phyloP scores from a whole-genome alignment of 2,888 invertebrate species.

The Busseola fusca region DNA sequence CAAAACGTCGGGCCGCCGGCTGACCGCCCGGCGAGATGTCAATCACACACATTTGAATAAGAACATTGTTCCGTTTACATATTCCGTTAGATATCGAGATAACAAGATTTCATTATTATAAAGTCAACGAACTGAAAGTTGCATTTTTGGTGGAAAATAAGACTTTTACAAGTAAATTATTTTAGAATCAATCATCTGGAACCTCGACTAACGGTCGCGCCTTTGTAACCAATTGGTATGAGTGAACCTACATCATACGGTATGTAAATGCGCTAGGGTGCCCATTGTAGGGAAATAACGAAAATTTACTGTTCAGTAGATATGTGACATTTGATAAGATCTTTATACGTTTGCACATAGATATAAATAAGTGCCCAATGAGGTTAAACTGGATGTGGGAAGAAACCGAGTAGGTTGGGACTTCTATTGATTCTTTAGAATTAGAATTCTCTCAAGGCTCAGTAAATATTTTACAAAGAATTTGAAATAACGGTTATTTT shows the following conservation, averaged over 20 bases:
- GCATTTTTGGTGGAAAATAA: constrained; percentile 76
- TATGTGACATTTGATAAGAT: constrained; percentile 62
- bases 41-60: constrained; percentile 87
- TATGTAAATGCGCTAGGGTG: constrained; percentile 60
- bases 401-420: constrained; percentile 35
- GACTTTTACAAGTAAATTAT: constrained; percentile 69
- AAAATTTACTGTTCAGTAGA: constrained; percentile 58
- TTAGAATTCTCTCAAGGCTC: constrained; percentile 40
- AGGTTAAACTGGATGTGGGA: constrained; percentile 46
- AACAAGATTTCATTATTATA: constrained; percentile 80
- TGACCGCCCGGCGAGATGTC: constrained; percentile 88
- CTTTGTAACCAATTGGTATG: constrained; percentile 67
- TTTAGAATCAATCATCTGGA: constrained; percentile 78
- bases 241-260: constrained; percentile 47
- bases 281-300: constrained; percentile 48
- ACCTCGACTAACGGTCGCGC: constrained; percentile 80
- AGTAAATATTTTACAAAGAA: constrained; percentile 29
- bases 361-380: constrained; percentile 39
- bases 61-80: constrained; percentile 81
- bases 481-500: constrained; percentile 34
- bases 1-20: constrained; percentile 64
- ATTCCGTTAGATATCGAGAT: constrained; percentile 85
- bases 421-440: constrained; percentile 38
- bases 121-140: constrained; percentile 82
- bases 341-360: constrained; percentile 46